Evolutionary conservation across 2,888 invertebrate species (phyloP), one percentile per base, ranked within the genome.

Genomic region (Tinea pellionella): DNA sequence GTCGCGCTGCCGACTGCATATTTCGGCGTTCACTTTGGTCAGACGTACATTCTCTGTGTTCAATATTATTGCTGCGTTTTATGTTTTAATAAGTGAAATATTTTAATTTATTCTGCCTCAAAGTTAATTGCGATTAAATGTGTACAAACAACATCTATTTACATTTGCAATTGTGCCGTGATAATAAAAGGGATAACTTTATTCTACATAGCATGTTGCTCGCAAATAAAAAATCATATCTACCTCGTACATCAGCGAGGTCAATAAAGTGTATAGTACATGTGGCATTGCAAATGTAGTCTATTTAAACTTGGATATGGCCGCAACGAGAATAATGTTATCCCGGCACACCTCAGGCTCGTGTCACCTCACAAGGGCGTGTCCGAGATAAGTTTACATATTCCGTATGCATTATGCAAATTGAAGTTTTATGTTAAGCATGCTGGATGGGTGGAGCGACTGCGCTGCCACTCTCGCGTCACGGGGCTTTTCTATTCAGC

Each of bases 381-480:
- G 85, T 78, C 81, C 66, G 70, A 82, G 83, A 83, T 84, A 81
- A 81, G 80, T 85, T 83, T 81, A 85, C 82, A 83, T 85, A 85
- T 83, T 84, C 81, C 72, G 78, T 80, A 85, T 87, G 84, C 81
- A 87, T 86, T 85, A 86, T 87, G 86, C 84, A 82, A 81, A 87
- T 84, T 76, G 79, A 77, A 80, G 78, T 83, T 85, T 86, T 87
- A 86, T 86, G 84, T 84, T 78, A 85, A 84, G 78, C 74, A 67
- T 68, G 66, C 67, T 68, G 64, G 67, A 66, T 62, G 67, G 63
- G 67, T 62, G 67, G 61, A 65, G 65, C 61, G 47, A 51, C 16
- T 30, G 30, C 9, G 15, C 65, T 65, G 61, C 66, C 68, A 37
- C 41, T n/a, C 57, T 30, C 57, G 67, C 64, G 63, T 63, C 61